Conservation (phyloP, 2,888 invertebrate genomes). For the Caenorhabditis becei region DNA sequence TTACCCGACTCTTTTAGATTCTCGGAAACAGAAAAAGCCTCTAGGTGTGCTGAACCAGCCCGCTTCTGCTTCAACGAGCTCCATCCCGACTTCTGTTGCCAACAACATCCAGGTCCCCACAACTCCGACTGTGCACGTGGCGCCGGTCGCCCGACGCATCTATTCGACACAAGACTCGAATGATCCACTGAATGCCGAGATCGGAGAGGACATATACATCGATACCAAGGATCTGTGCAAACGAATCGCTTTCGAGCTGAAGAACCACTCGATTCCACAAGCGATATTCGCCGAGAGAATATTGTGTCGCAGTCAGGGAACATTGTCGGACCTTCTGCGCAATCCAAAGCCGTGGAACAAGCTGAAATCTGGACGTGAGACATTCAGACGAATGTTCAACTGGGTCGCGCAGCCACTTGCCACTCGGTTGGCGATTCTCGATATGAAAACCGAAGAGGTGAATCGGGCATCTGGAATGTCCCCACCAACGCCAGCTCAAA, state of each 20-base stretch:
- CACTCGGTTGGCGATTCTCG: constrained; percentile 77
- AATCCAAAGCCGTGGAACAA: constrained; percentile 82
- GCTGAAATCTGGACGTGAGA: constrained; percentile 81
- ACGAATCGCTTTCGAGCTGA: constrained; percentile 83
- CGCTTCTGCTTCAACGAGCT: not conserved
- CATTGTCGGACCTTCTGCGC: constrained; percentile 80
- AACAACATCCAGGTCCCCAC: constrained; percentile 11
- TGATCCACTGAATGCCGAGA: constrained; percentile 80
- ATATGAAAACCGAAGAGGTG: constrained; percentile 73
- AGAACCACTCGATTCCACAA: constrained; percentile 93
- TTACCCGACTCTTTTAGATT: constrained; percentile 50
- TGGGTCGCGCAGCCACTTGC: constrained; percentile 80
- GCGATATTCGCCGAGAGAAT: constrained; percentile 86
- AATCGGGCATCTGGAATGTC: constrained; percentile 67
- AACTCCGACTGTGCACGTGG: constrained; percentile 15
- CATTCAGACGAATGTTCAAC: constrained; percentile 81
- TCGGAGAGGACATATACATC: constrained; percentile 81
- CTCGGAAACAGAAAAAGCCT: constrained; percentile 58
- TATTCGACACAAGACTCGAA: constrained; percentile 76
- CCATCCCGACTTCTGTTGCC: too few relatives aligned
- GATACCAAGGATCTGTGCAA: constrained; percentile 80
- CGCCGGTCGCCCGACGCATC: constrained; percentile 41
- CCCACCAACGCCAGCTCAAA: constrained; percentile 81
- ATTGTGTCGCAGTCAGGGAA: constrained; percentile 81
- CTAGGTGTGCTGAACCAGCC: constrained; percentile 50